Evolutionary conservation across 2,113 vertebrate species (phyloP), one percentile per base, ranked within the genome.

Genomic region (Leptobrachium ailaonicum): DNA sequence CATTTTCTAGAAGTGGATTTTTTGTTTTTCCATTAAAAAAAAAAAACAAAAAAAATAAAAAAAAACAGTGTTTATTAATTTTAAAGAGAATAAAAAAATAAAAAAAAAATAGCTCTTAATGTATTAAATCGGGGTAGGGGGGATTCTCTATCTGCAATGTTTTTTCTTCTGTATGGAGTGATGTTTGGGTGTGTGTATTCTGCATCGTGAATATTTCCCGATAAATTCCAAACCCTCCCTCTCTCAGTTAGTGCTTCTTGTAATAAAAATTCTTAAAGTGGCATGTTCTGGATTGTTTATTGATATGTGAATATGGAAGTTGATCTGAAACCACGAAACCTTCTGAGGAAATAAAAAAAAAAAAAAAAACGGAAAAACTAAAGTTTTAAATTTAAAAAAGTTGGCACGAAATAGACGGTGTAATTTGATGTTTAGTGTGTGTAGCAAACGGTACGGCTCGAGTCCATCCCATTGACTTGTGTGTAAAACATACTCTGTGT

Each of bases 241-340:
- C 90, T 68, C 84, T 93, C 91, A 90, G 89, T 86, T 92, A 93
- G 90, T 89, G 91, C 91, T 92, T 92, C 87, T 92, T 91, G 92
- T 95, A 92, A 91, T 91, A 89, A 60, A 83, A 92, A 94, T 94
- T 32, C 20, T 94, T 79, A 66, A 90, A 92, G 91, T 95, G 91
- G 93, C 94, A 95, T 95, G 94, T 91, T 91, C 86, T 92, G 92
- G 92, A 89, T 92, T 90, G 92, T 94, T 92, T 92, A 87, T 92
- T 91, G 91, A 93, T 90, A 88, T 92, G 86, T 90, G 90, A 89
- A 89, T 93, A 92, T 90, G 93, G 92, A 92, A 85, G 90, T 92
- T 72, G 89, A 92, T 92, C 92, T 89, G 91, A 93, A 93, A 90
- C 87, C 91, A 94, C 90, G 90, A 91, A 93, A 90, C 89, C 88